Conservation (phyloP, 2,888 invertebrate genomes). For the Acanthosoma haemorrhoidale region DNA sequence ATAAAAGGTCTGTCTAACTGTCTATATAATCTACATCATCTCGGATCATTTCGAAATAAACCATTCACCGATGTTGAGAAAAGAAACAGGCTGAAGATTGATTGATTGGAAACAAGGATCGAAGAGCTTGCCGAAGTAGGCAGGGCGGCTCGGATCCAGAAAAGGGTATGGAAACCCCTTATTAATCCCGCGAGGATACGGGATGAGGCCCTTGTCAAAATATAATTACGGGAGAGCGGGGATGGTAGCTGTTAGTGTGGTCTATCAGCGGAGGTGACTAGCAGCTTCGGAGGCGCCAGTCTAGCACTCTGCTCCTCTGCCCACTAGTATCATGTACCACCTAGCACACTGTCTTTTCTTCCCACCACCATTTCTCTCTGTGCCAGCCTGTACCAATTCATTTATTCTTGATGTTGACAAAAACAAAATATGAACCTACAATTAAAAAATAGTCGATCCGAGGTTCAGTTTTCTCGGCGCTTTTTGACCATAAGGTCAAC, state of each 20-base stretch:
- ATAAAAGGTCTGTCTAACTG: too few species aligned
- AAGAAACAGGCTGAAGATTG: neutral
- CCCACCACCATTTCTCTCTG: too few species aligned
- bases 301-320: neutral
- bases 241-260: neutral
- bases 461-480: too few species aligned
- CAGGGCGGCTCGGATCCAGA: neutral
- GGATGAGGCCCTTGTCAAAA: conserved; percentile 21
- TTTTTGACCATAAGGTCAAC: too few species aligned
- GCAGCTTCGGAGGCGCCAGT: neutral
- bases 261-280: neutral
- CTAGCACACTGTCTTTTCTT: too few species aligned
- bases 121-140: too few species aligned
- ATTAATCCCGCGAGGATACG: conserved; percentile 3
- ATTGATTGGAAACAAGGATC: conserved; percentile 12
- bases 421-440: too few species aligned
- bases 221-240: conserved; percentile 13
- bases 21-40: too few species aligned
- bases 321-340: too few species aligned
- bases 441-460: too few species aligned
- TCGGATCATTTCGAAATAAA: neutral
- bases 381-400: too few species aligned
- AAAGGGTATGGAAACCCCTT: conserved; percentile 8
- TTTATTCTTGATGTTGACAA: too few species aligned
- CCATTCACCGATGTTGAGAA: neutral